phyloP scores from a whole-genome alignment of 2,888 invertebrate genomes.

The Drosophila tanythrix region DNA sequence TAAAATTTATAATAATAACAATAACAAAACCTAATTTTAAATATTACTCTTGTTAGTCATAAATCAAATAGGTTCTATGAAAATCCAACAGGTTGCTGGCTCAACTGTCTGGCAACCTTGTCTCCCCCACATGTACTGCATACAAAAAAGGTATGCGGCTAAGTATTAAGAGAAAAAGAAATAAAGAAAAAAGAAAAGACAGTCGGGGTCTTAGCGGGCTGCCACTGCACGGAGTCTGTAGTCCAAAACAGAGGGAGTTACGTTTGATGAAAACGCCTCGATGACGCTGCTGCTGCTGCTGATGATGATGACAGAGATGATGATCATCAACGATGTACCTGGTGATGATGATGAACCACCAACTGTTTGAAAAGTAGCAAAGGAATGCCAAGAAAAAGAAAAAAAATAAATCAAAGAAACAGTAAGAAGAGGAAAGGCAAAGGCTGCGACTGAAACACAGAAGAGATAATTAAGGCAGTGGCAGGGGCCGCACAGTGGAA shows the following conservation, averaged over 20 bases:
- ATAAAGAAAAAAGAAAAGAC: slow-evolving; percentile 30
- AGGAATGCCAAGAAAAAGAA: slow-evolving; percentile 47
- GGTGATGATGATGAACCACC: slow-evolving; percentile 44
- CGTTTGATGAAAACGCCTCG: slow-evolving; percentile 51
- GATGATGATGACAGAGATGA: slow-evolving; percentile 28
- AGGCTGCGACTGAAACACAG: slow-evolving; percentile 22
- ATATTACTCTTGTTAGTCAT: background rate
- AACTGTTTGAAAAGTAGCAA: slow-evolving; percentile 59
- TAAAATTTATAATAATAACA: background rate
- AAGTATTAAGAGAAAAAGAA: slow-evolving; percentile 48
- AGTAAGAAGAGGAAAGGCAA: slow-evolving; percentile 38
- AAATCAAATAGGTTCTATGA: background rate
- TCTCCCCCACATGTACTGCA: slow-evolving; percentile 35
- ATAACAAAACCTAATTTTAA: background rate
- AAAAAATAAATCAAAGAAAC: slow-evolving; percentile 28
- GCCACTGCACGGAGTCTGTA: slow-evolving; percentile 40
- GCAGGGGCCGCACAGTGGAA: slow-evolving; percentile 73
- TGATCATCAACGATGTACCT: slow-evolving; percentile 22
- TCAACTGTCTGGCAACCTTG: slow-evolving; percentile 64
- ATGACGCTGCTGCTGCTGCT: slow-evolving; percentile 27
- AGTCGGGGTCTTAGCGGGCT: slow-evolving; percentile 56
- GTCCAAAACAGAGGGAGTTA: slow-evolving; percentile 53
- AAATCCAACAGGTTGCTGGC: slow-evolving; percentile 17
- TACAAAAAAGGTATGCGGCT: slow-evolving; percentile 60
- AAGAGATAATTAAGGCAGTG: slow-evolving; percentile 73